These are phyloP conservation scores for Troides helena DNA, from an alignment of 2,888 invertebrate species.

Conservation along the genomic window DNA sequence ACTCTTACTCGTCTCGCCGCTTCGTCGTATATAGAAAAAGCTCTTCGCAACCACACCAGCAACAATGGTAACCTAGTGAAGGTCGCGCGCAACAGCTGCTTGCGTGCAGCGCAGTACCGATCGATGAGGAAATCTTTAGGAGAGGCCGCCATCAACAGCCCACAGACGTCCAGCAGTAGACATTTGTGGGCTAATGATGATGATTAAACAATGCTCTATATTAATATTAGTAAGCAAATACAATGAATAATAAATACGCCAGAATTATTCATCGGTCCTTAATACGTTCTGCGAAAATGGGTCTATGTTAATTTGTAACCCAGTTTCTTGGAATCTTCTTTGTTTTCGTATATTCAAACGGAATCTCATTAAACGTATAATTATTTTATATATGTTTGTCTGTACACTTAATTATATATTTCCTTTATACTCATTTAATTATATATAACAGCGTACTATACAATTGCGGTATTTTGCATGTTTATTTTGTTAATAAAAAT, in stretches of 20 bases:
- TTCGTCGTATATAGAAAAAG: too few species aligned
- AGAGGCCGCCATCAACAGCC: too few species aligned
- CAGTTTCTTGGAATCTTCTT: constrained; percentile 29
- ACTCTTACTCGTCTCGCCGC: too few species aligned
- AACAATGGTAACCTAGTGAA: too few species aligned
- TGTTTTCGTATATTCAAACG: constrained; percentile 10
- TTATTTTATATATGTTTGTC: constrained; percentile 7
- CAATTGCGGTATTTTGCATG: neutral
- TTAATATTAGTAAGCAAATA: constrained; percentile 2
- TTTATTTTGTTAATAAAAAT: neutral
- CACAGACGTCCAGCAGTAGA: too few species aligned
- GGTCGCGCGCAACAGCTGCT: too few species aligned
- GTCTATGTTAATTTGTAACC: constrained; percentile 25
- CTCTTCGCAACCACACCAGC: too few species aligned
- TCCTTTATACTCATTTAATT: neutral
- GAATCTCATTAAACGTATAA: constrained; percentile 15
- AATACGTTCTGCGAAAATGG: constrained; percentile 19
- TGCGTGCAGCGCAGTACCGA: too few species aligned
- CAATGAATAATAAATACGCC: constrained; percentile 15
- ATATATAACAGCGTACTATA: neutral
- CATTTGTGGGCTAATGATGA: too few species aligned
- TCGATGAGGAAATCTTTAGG: too few species aligned
- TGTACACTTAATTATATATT: neutral
- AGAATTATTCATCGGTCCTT: constrained; percentile 23
- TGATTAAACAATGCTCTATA: neutral